A percentile compares a stretch with the other conserved stretches of the same genome.
phyloP scores from a whole-genome alignment of 92 coral and sea anemone genomes.

The Nematostella vectensis region DNA sequence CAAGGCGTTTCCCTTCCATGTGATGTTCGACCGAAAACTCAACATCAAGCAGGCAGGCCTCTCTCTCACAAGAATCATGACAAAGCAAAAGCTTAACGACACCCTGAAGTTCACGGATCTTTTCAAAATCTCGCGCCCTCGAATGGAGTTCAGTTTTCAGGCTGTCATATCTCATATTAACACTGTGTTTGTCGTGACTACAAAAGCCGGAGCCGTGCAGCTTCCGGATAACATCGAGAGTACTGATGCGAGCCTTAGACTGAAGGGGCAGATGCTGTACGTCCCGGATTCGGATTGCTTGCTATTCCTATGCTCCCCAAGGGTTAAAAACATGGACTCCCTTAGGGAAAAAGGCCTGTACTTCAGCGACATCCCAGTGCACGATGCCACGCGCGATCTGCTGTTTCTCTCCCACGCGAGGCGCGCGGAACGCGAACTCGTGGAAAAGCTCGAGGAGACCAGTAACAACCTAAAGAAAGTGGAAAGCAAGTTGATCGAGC shows the following conservation, averaged over 20 bases:
- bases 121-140: conserved; percentile 80
- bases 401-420: conserved; percentile 95
- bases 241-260: conserved; percentile 39
- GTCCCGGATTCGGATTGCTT: conserved; percentile 74
- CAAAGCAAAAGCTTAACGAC: conserved; percentile 36
- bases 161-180: conserved; percentile 79
- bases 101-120: conserved; percentile 61
- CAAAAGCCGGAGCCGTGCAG: conserved; percentile 44
- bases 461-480: conserved; percentile 90
- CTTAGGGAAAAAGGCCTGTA: conserved; percentile 59
- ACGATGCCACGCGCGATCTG: conserved; percentile 97
- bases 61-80: conserved; percentile 60
- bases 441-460: conserved; percentile 90
- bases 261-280: conserved; percentile 98
- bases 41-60: conserved; percentile 84
- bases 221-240: conserved; percentile 13
- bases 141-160: conserved; percentile 74
- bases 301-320: conserved; percentile 91
- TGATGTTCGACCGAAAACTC: conserved; percentile 86
- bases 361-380: conserved; percentile 87
- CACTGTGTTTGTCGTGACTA: conserved; percentile 80
- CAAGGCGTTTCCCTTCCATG: conserved; percentile 94
- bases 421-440: conserved; percentile 90
- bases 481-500: conserved; percentile 82
- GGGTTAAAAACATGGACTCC: conserved; percentile 60